Evolutionary conservation across 2,113 vertebrate genomes (phyloP).

Genomic region (Manacus vitellinus): DNA sequence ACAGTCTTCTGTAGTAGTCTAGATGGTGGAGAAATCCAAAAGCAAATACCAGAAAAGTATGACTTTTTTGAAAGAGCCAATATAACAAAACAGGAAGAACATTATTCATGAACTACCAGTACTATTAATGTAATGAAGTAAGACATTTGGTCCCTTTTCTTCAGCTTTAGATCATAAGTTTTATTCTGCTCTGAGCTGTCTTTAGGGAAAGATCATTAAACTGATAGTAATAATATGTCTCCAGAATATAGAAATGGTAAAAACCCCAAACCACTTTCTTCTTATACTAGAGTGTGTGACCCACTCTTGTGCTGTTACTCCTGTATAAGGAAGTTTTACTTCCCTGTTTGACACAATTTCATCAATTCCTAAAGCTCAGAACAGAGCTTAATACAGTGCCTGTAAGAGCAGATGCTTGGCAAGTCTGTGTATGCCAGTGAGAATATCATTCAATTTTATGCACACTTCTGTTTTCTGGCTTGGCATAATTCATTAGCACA

Average conservation of each 20-base stretch:
- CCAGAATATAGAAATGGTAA: neutral
- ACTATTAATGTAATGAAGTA: neutral
- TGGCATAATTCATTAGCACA: conserved; percentile 78
- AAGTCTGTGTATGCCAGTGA: conserved; percentile 73
- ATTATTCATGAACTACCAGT: neutral
- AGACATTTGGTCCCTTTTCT: neutral
- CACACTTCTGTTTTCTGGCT: conserved; percentile 74
- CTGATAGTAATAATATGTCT: neutral
- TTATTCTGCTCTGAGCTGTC: neutral
- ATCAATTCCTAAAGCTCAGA: conserved; percentile 14
- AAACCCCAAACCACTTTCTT: neutral
- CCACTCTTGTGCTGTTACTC: neutral
- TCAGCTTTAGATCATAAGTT: neutral
- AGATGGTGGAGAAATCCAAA: neutral
- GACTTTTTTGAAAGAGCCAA: neutral
- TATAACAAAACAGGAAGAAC: neutral
- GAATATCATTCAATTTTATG: conserved; percentile 80
- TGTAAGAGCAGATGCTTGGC: conserved; percentile 67
- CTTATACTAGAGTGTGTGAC: neutral
- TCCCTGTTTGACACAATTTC: neutral
- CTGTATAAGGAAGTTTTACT: neutral
- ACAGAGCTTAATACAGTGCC: neutral
- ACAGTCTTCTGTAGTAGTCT: neutral
- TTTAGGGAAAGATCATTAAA: neutral
- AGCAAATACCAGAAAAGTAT: neutral